Percentiles rank a stretch among this genome's conserved stretches.
phyloP scores from a whole-genome alignment of 1,140 invertebrate genomes.

The Drosophila aff. region DNA sequence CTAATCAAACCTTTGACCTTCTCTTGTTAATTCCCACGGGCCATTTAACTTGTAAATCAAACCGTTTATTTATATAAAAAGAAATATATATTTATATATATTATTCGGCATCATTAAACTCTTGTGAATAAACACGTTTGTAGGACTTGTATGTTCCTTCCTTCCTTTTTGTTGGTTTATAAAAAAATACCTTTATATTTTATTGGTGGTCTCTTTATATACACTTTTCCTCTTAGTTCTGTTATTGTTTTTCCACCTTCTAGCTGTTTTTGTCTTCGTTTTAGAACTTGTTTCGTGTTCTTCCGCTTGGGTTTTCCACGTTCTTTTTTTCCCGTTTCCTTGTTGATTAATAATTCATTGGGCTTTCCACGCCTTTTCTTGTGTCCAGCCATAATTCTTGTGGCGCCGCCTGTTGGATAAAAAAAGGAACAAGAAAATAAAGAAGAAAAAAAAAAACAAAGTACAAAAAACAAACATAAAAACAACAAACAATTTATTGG shows the following conservation, averaged over 20 bases:
- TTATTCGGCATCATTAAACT: constrained; percentile 9
- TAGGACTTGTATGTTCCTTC: neutral
- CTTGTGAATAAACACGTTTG: neutral
- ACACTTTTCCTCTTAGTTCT: constrained; percentile 15
- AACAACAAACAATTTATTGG: constrained; percentile 56
- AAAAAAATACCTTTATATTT: constrained; percentile 37
- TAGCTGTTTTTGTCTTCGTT: neutral
- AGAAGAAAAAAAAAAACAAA: constrained; percentile 12
- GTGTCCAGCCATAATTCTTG: constrained; percentile 68
- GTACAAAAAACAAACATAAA: constrained; percentile 10
- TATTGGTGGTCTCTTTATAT: constrained; percentile 27
- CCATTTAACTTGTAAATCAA: neutral
- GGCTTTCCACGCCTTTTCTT: constrained; percentile 72
- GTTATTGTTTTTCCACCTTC: constrained; percentile 1
- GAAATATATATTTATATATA: neutral
- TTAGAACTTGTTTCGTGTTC: constrained; percentile 3
- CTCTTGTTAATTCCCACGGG: neutral
- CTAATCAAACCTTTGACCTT: neutral
- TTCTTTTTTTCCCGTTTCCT: constrained; percentile 9
- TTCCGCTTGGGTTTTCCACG: constrained; percentile 18
- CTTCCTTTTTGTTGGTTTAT: constrained; percentile 13
- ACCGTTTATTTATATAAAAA: neutral
- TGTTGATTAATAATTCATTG: constrained; percentile 78
- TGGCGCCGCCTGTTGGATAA: constrained; percentile 54
- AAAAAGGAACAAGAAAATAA: constrained; percentile 32